A percentile compares a stretch with the other conserved stretches of the same genome.
Conservation (phyloP, 2,797 vertebrate genomes). For the Schizothorax lantsangensis region DNA sequence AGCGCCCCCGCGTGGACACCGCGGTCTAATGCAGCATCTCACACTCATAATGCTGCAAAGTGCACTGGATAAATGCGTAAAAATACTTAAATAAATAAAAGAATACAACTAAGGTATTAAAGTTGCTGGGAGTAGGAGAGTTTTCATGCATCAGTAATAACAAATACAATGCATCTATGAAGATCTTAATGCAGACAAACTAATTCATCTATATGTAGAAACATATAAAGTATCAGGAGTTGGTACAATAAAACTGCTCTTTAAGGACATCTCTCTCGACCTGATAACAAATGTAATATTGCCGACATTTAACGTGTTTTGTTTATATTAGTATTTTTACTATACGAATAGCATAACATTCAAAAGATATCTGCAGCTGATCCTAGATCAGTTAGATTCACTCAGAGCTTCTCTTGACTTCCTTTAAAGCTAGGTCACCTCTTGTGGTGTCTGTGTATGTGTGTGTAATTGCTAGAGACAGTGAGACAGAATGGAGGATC, state of each 20-base stretch:
- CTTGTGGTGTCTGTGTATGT: too few species aligned
- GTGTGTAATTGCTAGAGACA: background rate
- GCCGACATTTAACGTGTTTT: background rate
- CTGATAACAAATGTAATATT: background rate
- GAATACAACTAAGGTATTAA: background rate
- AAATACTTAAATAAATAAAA: too few species aligned
- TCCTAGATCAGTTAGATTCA: background rate
- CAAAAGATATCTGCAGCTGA: background rate
- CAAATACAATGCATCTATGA: background rate
- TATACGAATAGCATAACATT: background rate
- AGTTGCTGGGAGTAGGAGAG: background rate
- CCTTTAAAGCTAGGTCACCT: background rate
- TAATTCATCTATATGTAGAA: background rate
- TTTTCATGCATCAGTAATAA: background rate
- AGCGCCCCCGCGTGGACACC: background rate
- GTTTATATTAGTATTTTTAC: background rate
- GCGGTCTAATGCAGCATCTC: background rate
- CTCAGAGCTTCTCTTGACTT: background rate
- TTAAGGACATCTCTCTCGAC: background rate
- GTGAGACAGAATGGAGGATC: slow-evolving; percentile 70
- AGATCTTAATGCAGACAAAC: background rate
- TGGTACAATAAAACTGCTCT: background rate
- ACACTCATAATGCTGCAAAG: background rate
- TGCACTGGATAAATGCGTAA: too few species aligned
- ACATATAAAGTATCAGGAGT: background rate